These are phyloP conservation scores for Chrysolina oricalcia DNA, from an alignment of 2,888 invertebrate genomes.

Conservation along the genomic window DNA sequence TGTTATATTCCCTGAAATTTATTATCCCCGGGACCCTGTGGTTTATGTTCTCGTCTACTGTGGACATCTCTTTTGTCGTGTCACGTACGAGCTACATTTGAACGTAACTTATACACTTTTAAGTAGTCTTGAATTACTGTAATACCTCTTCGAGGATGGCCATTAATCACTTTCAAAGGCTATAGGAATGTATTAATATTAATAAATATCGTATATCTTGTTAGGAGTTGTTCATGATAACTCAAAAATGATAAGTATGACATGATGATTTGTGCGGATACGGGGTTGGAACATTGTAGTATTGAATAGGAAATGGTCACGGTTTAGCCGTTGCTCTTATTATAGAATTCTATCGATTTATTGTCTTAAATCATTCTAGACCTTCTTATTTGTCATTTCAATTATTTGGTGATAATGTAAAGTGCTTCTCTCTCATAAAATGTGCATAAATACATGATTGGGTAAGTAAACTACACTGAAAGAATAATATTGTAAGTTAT, in stretches of 20 bases:
- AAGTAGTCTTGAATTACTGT: constrained; percentile 36
- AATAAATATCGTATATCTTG: constrained; percentile 44
- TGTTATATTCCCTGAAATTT: constrained; percentile 31
- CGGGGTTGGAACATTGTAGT: not conserved
- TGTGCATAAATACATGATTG: too few species aligned
- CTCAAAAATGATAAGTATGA: constrained; percentile 28
- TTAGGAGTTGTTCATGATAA: constrained; percentile 38
- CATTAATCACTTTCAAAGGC: constrained; percentile 46
- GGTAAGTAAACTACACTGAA: too few species aligned
- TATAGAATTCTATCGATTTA: not conserved
- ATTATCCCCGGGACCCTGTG: constrained; percentile 36
- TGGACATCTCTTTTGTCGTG: constrained; percentile 54
- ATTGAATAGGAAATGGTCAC: not conserved
- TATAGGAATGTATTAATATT: constrained; percentile 46
- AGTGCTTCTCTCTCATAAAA: too few species aligned
- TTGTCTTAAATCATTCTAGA: not conserved
- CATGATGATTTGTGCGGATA: constrained; percentile 31
- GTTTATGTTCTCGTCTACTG: constrained; percentile 53
- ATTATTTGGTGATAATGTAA: too few species aligned
- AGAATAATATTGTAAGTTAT: too few species aligned
- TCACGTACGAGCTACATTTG: constrained; percentile 48
- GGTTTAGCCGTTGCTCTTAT: not conserved
- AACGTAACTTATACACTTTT: constrained; percentile 38
- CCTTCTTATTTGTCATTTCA: too few species aligned
- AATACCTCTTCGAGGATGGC: constrained; percentile 40